Evolutionary conservation across 37 sponge, comb jelly and placozoan genomes (phyloP), one percentile per base, ranked within the genome.

Genomic region (Ianthella basta): DNA sequence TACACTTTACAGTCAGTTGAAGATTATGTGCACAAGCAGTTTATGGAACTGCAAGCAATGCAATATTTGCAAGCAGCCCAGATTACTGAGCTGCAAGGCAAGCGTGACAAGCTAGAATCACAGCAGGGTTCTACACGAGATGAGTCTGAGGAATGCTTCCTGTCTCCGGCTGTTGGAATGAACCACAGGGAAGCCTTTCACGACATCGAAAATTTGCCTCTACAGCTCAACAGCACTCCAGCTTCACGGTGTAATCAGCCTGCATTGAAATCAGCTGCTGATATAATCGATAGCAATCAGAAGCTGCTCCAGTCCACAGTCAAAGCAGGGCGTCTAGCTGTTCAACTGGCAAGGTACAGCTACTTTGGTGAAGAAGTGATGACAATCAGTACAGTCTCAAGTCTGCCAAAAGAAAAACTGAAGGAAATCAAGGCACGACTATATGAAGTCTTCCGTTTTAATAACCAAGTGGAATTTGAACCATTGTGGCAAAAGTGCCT

Each of bases 401-500:
- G 78, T 41, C 25, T 75, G 53, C 78, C 54, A 38, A 75, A 23
- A 75, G 78, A 75, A 38, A 75, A 75, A 75, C 44, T 75, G 5
- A 38, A 75, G 21, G 78, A 75, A 41, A 75, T 75, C 1, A 75
- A 75, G 25, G 78, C 78, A 41, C 5, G 53, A 14, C 54, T 75
- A 50, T 75, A 75, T 41, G 78, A 75, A 21, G 78, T 41, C 13
- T 75, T 40, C 10, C 44, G 53, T 14, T 75, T 75, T 41, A 75
- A 41, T 53, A 75, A 75, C 54, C 78, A 75, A 41, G 78, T 75
- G 44, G 78, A 75, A 41, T 75, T 75, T 41, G 78, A 75, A 41
- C 78, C 78, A 41, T 19, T 75, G 78, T 75, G 78, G 78, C 78
- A 75, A 12, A 75, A 75, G 53, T 75, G 78, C 39, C 53, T 75